Base-by-base conservation (phyloP, 2,113 vertebrate species). In the Callopanchax toddi region DNA sequence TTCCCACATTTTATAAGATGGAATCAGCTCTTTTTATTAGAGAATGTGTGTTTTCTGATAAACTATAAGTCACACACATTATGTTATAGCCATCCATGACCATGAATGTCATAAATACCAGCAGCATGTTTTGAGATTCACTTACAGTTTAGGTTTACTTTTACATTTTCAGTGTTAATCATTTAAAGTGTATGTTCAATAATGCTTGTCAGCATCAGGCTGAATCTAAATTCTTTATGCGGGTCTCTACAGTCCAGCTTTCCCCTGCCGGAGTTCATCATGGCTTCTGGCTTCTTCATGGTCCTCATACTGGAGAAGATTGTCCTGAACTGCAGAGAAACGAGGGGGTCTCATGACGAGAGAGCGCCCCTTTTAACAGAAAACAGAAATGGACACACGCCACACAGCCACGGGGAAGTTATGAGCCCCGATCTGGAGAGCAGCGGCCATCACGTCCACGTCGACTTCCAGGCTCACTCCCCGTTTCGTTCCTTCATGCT, bases 241-340 rank as follows among this genome's bases (percentile, higher is more conserved):
- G 0, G 15, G 49, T 79, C 46, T 66, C 22, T 25, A 71, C 75
- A 94, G 91, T 78, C 58, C 37, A 75, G 68, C 54, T 95, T 94
- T 59, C 94, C 95, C 6, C 67, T 93, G 1, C 89, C 93, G 21
- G 94, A 96, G 80, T 95, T 97, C 64, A 76, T 95, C 89, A 92
- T 97, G 55, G 95, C 94, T 2, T 67, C 87, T 1, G 95, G 95
- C 62, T 97, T 96, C 88, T 95, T 97, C 87, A 71, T 76, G 0
- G 92, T 96, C 71, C 94, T 96, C 72, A 83, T 96, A 9, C n/a
- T 96, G 60, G 95, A 97, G 89, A 92, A 93, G 1, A 44, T 94
- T 4, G 92, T 93, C 5, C 71, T 93, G 49, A 92, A 89, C 70
- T 95, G 82, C 71, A 79, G 58, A 26, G 79, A 66, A 44, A 5